A percentile compares a stretch with the other conserved stretches of the same genome.
phyloP scores from a whole-genome alignment of 2,888 invertebrate species.

The Himalopsyche japonica region DNA sequence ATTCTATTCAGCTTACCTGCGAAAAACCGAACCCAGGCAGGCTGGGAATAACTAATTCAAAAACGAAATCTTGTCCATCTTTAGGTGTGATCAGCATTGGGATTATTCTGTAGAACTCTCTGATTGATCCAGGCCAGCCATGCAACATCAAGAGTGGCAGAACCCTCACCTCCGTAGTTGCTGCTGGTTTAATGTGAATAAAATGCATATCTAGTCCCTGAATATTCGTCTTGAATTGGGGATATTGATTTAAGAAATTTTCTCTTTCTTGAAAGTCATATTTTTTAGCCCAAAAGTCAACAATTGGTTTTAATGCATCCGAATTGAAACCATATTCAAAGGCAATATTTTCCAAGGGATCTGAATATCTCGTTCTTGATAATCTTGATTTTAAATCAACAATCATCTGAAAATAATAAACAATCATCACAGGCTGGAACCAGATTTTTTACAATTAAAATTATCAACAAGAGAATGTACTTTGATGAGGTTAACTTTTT shows the following conservation, averaged over 20 bases:
- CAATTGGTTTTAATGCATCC: constrained; percentile 65
- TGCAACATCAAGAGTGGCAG: constrained; percentile 75
- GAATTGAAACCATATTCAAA: constrained; percentile 85
- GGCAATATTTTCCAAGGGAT: constrained; percentile 67
- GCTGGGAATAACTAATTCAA: constrained; percentile 58
- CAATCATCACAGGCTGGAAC: no score
- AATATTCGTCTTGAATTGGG: constrained; percentile 76
- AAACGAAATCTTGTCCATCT: constrained; percentile 62
- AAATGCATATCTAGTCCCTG: constrained; percentile 77
- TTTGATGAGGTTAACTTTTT: no score
- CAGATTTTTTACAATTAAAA: no score
- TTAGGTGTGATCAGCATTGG: constrained; percentile 65
- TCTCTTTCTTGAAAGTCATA: constrained; percentile 71
- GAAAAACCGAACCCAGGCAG: constrained; percentile 55
- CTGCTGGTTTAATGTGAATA: constrained; percentile 67
- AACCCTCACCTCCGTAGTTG: constrained; percentile 55
- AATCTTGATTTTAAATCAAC: constrained; percentile 20
- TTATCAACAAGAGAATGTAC: no score
- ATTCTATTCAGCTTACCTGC: constrained; percentile 43
- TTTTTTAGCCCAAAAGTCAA: constrained; percentile 77
- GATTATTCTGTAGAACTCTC: constrained; percentile 81
- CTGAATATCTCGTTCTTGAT: constrained; percentile 48
- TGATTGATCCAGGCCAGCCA: constrained; percentile 88
- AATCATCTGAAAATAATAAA: constrained; percentile 43
- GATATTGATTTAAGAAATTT: constrained; percentile 68